Evolutionary conservation across 2,888 invertebrate genomes (phyloP).

Genomic region (Parnassius apollo): DNA sequence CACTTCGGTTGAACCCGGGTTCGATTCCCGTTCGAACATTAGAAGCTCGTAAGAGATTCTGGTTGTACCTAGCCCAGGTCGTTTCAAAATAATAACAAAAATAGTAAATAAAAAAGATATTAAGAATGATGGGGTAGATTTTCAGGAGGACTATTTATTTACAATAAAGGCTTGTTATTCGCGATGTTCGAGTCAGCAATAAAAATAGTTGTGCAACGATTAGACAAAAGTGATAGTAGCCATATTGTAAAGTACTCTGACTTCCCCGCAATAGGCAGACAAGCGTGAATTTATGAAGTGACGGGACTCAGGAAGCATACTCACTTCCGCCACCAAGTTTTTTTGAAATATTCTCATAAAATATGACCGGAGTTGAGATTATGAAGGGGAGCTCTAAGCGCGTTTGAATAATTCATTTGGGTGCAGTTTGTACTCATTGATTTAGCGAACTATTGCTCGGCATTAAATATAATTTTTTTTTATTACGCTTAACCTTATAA

Average conservation of each 20-base stretch:
- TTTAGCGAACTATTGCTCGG: constrained; percentile 3
- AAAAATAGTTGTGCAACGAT: constrained; percentile 10
- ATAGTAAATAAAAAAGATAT: too few relatives aligned
- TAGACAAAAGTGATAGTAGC: constrained; percentile 12
- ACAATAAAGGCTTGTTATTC: not conserved
- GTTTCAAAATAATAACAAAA: too few relatives aligned
- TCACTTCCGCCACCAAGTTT: constrained; percentile 23
- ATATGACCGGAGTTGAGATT: constrained; percentile 15
- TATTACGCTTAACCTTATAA: too few relatives aligned
- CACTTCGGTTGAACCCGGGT: too few relatives aligned
- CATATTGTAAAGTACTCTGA: constrained; percentile 10
- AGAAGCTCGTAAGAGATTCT: too few relatives aligned
- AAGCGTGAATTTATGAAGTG: constrained; percentile 24
- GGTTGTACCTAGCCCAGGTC: too few relatives aligned
- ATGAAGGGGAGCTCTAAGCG: constrained; percentile 8
- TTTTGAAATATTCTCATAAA: constrained; percentile 25
- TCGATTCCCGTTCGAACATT: too few relatives aligned
- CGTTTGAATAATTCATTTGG: constrained; percentile 10
- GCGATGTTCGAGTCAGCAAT: not conserved
- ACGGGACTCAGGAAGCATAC: constrained; percentile 2
- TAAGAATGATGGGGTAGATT: too few relatives aligned
- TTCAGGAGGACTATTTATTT: too few relatives aligned
- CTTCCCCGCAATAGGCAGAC: constrained; percentile 4
- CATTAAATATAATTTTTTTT: too few relatives aligned
- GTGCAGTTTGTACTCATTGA: constrained; percentile 2